Evolutionary conservation across 2,113 vertebrate genomes (phyloP).

Genomic region (Rallus limicola): DNA sequence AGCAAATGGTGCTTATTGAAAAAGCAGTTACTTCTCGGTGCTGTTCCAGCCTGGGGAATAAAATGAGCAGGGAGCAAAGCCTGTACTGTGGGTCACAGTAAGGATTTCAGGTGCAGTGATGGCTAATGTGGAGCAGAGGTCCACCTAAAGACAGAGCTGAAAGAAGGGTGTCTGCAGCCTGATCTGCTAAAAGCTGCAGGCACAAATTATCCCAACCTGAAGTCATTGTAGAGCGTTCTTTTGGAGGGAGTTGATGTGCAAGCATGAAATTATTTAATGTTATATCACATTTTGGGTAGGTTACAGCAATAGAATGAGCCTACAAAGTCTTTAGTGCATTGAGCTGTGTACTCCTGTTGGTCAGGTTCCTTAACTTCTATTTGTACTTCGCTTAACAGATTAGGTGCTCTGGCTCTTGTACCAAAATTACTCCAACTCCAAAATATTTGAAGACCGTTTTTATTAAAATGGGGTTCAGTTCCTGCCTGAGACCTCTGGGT

Average conservation of each 20-base stretch:
- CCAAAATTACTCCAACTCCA: background rate
- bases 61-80: background rate
- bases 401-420: background rate
- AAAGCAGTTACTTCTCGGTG: background rate
- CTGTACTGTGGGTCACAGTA: background rate
- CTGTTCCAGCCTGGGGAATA: background rate
- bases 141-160: background rate
- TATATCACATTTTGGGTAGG: background rate
- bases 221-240: background rate
- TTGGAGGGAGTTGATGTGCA: background rate
- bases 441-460: background rate
- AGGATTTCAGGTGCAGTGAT: background rate
- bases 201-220: background rate
- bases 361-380: background rate
- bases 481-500: background rate
- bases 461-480: background rate
- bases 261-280: background rate
- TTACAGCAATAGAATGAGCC: background rate
- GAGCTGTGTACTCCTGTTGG: background rate
- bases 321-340: background rate
- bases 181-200: background rate
- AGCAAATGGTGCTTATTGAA: background rate
- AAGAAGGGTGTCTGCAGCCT: background rate
- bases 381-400: background rate
- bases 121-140: background rate